Evolutionary conservation across 1,140 invertebrate species (phyloP), one percentile per base, ranked within the genome.

Genomic region (Pentalonia nigronervosa): DNA sequence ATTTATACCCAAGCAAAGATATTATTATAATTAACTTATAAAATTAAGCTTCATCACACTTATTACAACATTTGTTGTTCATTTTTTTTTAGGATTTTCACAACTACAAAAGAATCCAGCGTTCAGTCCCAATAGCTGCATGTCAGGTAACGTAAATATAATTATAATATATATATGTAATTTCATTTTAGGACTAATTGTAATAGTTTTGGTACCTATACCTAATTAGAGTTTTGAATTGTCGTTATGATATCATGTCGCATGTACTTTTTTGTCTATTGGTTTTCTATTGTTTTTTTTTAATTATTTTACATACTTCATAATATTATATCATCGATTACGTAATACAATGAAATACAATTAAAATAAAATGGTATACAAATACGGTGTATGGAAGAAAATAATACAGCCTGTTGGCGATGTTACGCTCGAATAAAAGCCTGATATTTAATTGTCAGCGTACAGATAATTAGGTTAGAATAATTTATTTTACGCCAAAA

Each of bases 101-200:
- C 91, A 93, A 84, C 34, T 93, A 30, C 91, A 93, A 30, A 93
- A 93, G 81, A 93, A 93, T 93, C 91, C 91, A 7, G 91, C 91
- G 17, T 93, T 93, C 47, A 93, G 91, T 93, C 91, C 91, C 34
- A 93, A 93, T 41, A 83, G 91, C 81, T 93, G 91, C 81, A 93
- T 93, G 91, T 93, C 91, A 93, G 91, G 91, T 93, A 90, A 90
- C 50, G 25, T 88, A 7, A 87, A 21, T 30, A 45, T 67, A 67
- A 67, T n/a, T n/a, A 30, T 67, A 67, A 67, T 67, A 67, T 60
- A 30, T 3, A 14, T 41, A 41, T n/a, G 60, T 67, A n/a, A 67
- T 67, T 67, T 67, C 14, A 67, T 67, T 67, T 67, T 67, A 30
- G 60, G 60, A 14, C 14, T 30, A 67, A n/a, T n/a, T 14, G 3